Conservation (phyloP, 1,140 invertebrate species). For the Zaprionus inermis region DNA sequence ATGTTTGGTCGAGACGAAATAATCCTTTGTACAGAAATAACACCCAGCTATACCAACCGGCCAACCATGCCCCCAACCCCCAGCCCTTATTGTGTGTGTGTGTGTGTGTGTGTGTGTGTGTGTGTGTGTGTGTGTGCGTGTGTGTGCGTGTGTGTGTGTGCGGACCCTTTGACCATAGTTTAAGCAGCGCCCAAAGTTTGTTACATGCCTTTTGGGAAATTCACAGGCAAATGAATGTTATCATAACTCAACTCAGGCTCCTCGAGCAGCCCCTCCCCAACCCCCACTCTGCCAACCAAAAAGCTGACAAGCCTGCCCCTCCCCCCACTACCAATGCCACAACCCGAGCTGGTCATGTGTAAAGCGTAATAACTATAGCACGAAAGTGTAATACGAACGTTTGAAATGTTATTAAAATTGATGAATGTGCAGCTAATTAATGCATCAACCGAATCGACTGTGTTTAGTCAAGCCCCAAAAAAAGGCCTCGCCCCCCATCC, state of each 20-base stretch:
- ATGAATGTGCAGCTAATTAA: conserved; percentile 83
- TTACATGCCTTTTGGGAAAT: conserved; percentile 78
- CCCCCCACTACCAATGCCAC: conserved; percentile 7
- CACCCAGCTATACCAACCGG: conserved; percentile 36
- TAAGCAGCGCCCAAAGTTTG: conserved; percentile 64
- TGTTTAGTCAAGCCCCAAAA: conserved; percentile 21
- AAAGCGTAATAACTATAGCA: conserved; percentile 37
- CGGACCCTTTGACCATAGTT: conserved; percentile 70
- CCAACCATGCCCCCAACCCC: conserved; percentile 21
- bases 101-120: conserved; percentile 24
- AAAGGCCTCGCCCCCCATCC: too few relatives aligned
- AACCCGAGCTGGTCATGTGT: conserved; percentile 44
- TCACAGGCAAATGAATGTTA: conserved; percentile 81
- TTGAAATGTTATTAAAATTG: conserved; percentile 83
- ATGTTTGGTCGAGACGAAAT: conserved; percentile 84
- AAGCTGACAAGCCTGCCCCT: neutral
- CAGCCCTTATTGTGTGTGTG: conserved; percentile 19
- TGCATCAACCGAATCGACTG: conserved; percentile 31
- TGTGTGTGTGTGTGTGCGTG: conserved; percentile 21
- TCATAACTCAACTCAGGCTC: conserved; percentile 63
- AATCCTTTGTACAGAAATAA: conserved; percentile 83
- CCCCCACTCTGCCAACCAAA: too few relatives aligned
- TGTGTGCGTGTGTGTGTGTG: conserved; percentile 24
- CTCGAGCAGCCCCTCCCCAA: neutral
- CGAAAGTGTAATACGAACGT: conserved; percentile 24